These are phyloP conservation scores for Ooceraea biroi DNA, from an alignment of 1,140 invertebrate species.

Conservation along the genomic window DNA sequence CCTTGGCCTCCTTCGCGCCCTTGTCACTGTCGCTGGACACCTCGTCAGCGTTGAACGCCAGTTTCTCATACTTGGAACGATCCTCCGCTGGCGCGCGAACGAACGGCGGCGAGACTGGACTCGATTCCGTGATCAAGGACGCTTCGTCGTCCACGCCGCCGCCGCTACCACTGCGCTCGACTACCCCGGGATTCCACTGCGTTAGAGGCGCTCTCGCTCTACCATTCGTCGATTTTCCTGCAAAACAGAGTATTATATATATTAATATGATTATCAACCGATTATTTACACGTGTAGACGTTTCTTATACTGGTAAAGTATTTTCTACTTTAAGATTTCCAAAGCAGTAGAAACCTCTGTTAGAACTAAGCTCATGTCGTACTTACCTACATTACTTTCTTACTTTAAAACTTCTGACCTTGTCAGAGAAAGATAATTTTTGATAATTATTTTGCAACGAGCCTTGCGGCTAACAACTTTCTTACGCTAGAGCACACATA, in stretches of 20 bases:
- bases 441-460: neutral
- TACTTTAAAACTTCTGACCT: constrained; percentile 28
- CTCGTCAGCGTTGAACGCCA: constrained; percentile 88
- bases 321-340: neutral
- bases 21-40: constrained; percentile 88
- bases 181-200: constrained; percentile 77
- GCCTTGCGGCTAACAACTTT: neutral
- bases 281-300: neutral
- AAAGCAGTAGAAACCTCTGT: constrained; percentile 11
- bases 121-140: constrained; percentile 77
- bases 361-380: constrained; percentile 33
- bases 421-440: neutral
- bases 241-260: constrained; percentile 66
- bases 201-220: constrained; percentile 68
- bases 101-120: constrained; percentile 86
- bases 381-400: constrained; percentile 53
- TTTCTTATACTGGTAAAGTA: neutral
- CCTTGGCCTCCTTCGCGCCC: constrained; percentile 74
- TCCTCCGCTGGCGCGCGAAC: constrained; percentile 90
- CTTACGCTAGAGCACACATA: neutral
- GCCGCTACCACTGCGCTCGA: neutral
- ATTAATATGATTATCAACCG: neutral
- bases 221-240: constrained; percentile 75
- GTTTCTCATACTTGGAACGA: constrained; percentile 93
- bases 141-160: constrained; percentile 78